A percentile compares a stretch with the other conserved stretches of the same genome.
Conservation (phyloP, 2,797 vertebrate genomes). For the Alouatta caraya region DNA sequence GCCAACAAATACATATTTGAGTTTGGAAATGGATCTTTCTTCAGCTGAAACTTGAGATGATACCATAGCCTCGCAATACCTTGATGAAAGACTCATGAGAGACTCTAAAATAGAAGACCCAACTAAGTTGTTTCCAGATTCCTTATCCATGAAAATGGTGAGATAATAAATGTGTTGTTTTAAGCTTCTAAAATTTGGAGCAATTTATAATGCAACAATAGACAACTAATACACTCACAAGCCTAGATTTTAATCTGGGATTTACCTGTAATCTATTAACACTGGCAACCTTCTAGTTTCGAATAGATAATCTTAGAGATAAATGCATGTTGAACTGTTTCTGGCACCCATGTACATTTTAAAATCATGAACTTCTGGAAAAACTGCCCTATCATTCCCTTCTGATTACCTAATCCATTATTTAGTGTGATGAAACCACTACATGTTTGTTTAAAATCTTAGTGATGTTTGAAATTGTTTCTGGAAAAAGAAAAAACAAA, state of each 20-base stretch:
- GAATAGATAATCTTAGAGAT: conserved; percentile 31
- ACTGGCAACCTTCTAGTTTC: neutral
- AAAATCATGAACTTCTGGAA: conserved; percentile 23
- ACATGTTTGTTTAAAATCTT: neutral
- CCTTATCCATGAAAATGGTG: neutral
- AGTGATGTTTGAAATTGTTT: conserved; percentile 20
- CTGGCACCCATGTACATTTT: neutral
- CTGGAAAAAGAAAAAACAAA: neutral
- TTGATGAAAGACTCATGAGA: conserved; percentile 9
- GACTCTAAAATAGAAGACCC: neutral
- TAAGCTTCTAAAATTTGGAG: conserved; percentile 24
- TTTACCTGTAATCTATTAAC: neutral
- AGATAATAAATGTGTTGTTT: neutral
- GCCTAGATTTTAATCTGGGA: neutral
- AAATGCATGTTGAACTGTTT: conserved; percentile 20
- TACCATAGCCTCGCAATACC: neutral
- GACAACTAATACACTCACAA: neutral
- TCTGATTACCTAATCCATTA: conserved; percentile 28
- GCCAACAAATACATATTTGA: neutral
- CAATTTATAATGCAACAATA: neutral
- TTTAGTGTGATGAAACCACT: conserved; percentile 28
- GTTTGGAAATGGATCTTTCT: conserved; percentile 33
- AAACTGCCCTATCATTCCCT: neutral
- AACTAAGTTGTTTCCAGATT: neutral
- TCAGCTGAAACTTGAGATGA: neutral